These are phyloP conservation scores for Invenusta paracnida DNA, from an alignment of 2,888 invertebrate species.

Conservation along the genomic window DNA sequence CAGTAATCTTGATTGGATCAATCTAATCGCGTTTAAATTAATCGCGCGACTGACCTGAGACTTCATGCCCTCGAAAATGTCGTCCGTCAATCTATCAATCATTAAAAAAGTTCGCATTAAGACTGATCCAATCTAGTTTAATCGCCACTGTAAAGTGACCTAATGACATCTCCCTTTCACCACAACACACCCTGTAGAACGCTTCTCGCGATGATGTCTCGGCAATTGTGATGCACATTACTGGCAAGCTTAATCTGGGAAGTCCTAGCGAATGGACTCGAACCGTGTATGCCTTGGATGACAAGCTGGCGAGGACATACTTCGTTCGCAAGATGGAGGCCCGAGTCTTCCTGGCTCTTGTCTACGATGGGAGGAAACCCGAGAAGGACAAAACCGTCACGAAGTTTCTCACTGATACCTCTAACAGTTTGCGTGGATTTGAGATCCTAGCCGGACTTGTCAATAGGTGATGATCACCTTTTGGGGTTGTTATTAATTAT, in stretches of 20 bases:
- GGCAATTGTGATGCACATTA: constrained; percentile 25
- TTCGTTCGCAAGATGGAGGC: constrained; percentile 41
- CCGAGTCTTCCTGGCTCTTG: constrained; percentile 38
- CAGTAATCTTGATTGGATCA: too few relatives aligned
- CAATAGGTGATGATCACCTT: too few relatives aligned
- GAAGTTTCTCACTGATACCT: constrained; percentile 1
- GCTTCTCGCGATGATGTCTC: neutral
- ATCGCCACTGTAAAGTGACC: too few relatives aligned
- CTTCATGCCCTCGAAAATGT: too few relatives aligned
- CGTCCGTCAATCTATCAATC: too few relatives aligned
- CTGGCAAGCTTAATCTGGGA: constrained; percentile 17
- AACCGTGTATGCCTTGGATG: constrained; percentile 15
- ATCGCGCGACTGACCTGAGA: too few relatives aligned
- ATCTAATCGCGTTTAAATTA: too few relatives aligned
- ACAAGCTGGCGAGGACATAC: constrained; percentile 37
- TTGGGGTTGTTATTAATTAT: too few relatives aligned
- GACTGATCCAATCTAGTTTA: too few relatives aligned
- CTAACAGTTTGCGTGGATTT: constrained; percentile 5
- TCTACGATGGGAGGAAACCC: constrained; percentile 5
- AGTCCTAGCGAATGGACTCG: constrained; percentile 7
- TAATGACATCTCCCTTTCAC: too few relatives aligned
- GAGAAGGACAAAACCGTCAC: neutral
- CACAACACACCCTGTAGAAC: too few relatives aligned
- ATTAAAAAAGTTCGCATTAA: neutral
- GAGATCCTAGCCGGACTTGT: neutral